phyloP scores from a whole-genome alignment of 2,797 vertebrate genomes.

The Lacerta bilineata region DNA sequence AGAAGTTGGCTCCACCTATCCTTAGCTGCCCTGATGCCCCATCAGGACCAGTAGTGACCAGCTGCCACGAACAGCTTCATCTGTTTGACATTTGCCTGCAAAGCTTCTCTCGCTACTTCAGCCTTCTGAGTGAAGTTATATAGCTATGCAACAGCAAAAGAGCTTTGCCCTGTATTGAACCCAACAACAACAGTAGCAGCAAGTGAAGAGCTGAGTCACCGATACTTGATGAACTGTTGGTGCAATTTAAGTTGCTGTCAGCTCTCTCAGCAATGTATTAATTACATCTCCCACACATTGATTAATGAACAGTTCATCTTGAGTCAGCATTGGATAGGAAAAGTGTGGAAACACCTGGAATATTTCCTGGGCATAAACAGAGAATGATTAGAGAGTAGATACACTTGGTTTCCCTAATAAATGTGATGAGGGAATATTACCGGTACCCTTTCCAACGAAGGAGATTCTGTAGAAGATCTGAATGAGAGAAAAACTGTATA shows the following conservation, averaged over 20 bases:
- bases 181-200: not conserved
- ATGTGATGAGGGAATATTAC: not conserved
- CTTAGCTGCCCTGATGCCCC: too few species aligned
- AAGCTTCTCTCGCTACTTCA: too few species aligned
- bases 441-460: not conserved
- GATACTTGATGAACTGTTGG: accelerated
- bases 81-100: not conserved
- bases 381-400: not conserved
- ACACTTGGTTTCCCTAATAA: not conserved
- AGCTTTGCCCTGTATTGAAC: not conserved
- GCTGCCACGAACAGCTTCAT: too few species aligned
- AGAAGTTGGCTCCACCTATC: too few species aligned
- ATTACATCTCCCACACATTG: not conserved
- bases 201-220: not conserved
- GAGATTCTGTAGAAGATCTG: not conserved
- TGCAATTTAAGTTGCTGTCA: not conserved
- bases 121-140: not conserved
- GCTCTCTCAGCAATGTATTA: not conserved
- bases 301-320: slow-evolving; percentile 14
- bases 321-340: not conserved
- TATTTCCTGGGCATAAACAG: not conserved
- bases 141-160: not conserved
- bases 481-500: not conserved
- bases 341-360: not conserved
- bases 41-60: too few species aligned